phyloP scores from a whole-genome alignment of 2,113 vertebrate genomes.

The Myotis yumanensis region DNA sequence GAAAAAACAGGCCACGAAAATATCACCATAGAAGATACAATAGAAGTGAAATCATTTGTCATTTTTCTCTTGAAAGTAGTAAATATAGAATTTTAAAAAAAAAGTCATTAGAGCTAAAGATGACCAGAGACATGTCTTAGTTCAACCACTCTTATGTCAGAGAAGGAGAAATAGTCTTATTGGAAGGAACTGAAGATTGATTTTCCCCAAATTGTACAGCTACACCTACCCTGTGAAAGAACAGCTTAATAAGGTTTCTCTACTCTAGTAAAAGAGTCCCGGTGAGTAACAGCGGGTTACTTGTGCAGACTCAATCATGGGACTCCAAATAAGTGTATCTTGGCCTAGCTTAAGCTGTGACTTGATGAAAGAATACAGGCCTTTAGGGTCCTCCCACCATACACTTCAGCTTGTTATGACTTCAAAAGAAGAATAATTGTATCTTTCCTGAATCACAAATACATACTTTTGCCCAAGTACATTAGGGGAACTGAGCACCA shows the following conservation, averaged over 20 bases:
- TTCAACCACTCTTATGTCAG: neutral
- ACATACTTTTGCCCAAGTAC: neutral
- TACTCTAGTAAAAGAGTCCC: neutral
- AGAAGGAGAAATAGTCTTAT: neutral
- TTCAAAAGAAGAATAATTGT: slow-evolving; percentile 5
- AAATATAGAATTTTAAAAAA: neutral
- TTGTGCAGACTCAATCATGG: neutral
- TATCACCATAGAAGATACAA: neutral
- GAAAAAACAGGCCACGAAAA: neutral
- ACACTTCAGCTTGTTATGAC: neutral
- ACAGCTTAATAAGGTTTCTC: neutral
- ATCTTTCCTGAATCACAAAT: neutral
- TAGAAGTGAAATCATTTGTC: neutral
- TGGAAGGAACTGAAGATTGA: neutral
- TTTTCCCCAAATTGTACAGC: fast-evolving
- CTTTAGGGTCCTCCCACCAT: neutral
- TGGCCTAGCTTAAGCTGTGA: neutral
- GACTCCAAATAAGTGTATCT: neutral
- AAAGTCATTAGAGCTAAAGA: neutral
- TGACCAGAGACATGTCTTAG: neutral
- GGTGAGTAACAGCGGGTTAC: neutral
- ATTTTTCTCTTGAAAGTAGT: neutral
- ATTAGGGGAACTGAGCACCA: neutral
- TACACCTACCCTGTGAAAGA: neutral
- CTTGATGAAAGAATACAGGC: neutral